Conservation (phyloP, 1,140 invertebrate genomes). For the Lasaia peninsularis region DNA sequence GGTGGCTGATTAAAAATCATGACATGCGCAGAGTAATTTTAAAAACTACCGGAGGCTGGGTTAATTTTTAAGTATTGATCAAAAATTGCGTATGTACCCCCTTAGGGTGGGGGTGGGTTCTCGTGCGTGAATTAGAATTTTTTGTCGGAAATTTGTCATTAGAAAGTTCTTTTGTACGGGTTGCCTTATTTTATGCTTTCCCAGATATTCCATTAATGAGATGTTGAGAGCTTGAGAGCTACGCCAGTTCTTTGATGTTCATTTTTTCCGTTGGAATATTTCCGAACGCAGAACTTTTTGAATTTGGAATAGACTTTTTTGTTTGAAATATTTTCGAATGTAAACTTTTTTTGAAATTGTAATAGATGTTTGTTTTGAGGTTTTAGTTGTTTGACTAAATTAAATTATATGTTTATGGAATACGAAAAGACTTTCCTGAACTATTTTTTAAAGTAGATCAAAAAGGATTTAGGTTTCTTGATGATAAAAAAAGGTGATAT, state of each 20-base stretch:
- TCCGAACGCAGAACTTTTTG: background rate
- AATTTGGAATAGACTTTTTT: background rate
- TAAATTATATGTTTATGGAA: too few relatives aligned
- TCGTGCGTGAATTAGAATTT: slow-evolving; percentile 67
- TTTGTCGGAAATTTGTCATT: slow-evolving; percentile 63
- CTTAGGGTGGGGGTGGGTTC: slow-evolving; percentile 19
- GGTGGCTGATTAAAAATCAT: slow-evolving; percentile 67
- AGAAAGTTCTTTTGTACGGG: slow-evolving; percentile 44
- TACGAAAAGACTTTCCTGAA: too few relatives aligned
- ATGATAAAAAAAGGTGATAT: too few relatives aligned
- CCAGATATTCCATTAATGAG: slow-evolving; percentile 14
- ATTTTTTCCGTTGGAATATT: slow-evolving; percentile 3
- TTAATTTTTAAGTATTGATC: slow-evolving; percentile 76
- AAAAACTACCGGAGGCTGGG: slow-evolving; percentile 69
- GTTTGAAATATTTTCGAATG: background rate
- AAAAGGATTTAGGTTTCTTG: too few relatives aligned
- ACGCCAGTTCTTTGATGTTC: slow-evolving; percentile 2
- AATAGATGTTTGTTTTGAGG: too few relatives aligned
- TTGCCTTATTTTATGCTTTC: slow-evolving; percentile 16
- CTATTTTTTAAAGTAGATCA: too few relatives aligned
- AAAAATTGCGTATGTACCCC: slow-evolving; percentile 64
- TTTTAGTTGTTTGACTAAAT: too few relatives aligned
- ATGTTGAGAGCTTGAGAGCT: slow-evolving; percentile 9
- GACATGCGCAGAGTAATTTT: slow-evolving; percentile 73
- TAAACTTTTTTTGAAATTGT: background rate